Base-by-base conservation (phyloP, 1,140 invertebrate species). In the Atta colombica region DNA sequence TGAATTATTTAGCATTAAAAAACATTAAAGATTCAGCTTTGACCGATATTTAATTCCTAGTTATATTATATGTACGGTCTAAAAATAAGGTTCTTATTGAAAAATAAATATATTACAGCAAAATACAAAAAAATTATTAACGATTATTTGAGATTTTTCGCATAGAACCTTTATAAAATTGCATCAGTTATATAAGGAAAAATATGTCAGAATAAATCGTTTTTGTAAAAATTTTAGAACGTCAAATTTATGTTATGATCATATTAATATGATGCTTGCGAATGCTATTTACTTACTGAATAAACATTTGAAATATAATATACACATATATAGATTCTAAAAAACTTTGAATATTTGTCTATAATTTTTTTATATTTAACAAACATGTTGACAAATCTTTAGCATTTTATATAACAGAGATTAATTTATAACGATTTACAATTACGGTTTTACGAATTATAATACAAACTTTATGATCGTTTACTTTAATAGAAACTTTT, bases 241-340 rank as follows among this genome's bases (percentile, higher is more conserved):
- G 39, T 77, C 45, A 53, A 55, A 78, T 66, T 66, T 66, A 78
- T 21, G 21, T 21, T 21, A 21, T 63, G 8, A 77, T 39, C 39
- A 4, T 25, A 25, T 80, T 39, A 39, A 53, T 2, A 49, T 14
- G 49, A 2, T 45, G 8, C 28, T 78, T 78, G 28, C 5, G n/a
- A 78, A 78, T 78, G 2, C 10, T 39, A 12, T 80, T 78, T 31
- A 49, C 51, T 78, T 31, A 49, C 51, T 69, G 7, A 81, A 14
- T 1, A 69, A 81, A 81, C n/a, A 14, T 69, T 69, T 69, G 49
- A 68, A 68, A 80, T 39, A 65, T 51, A 39, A 80, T n/a, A 28
- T 69, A n/a, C 31, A 69, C 7, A 0, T 25, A n/a, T 6, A 16
- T 14, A 12, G 18, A 78, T 80, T 68, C 28, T 39, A 45, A 69